Evolutionary conservation across 2,113 vertebrate species (phyloP).

Genomic region (Dromiciops gliroides): DNA sequence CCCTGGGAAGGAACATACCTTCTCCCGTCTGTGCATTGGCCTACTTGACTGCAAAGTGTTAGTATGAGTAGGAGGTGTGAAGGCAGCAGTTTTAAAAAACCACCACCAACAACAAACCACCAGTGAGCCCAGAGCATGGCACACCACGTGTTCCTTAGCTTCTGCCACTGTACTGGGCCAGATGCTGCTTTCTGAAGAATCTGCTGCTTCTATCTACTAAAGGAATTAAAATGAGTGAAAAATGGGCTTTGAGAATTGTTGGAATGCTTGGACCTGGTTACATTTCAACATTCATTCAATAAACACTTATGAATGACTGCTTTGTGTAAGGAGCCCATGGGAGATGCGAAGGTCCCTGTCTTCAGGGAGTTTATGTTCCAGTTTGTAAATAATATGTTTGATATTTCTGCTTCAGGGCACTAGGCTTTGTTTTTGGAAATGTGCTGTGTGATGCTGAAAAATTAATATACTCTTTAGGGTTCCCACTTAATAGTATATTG

Average conservation of each 20-base stretch:
- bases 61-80: not conserved
- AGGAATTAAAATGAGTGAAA: not conserved
- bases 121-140: accelerated
- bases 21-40: not conserved
- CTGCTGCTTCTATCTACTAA: not conserved
- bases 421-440: not conserved
- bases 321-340: not conserved
- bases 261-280: not conserved
- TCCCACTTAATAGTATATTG: not conserved
- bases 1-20: not conserved
- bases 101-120: not conserved
- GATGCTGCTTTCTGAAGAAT: not conserved
- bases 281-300: not conserved
- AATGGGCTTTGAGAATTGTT: accelerated
- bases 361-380: not conserved
- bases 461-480: not conserved
- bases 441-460: not conserved
- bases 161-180: not conserved
- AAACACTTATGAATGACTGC: not conserved
- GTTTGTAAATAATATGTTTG: not conserved
- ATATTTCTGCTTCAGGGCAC: not conserved
- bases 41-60: accelerated
- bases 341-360: not conserved
- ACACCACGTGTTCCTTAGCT: not conserved
- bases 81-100: not conserved